Evolutionary conservation across 2,888 invertebrate genomes (phyloP).

Genomic region (Drosophila meridiana): DNA sequence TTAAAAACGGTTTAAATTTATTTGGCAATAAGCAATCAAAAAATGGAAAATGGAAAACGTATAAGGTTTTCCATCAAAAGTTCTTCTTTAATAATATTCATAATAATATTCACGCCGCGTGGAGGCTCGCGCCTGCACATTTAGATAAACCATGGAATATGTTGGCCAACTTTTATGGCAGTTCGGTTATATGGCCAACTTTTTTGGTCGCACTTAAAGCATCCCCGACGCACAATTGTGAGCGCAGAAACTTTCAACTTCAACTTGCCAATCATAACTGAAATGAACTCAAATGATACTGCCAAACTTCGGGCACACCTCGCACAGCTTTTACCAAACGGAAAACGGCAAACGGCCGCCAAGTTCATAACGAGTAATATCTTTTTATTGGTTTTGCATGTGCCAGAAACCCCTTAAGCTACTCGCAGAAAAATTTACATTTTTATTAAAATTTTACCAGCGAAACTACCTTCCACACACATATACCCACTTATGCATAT

Average conservation of each 20-base stretch:
- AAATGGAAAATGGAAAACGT: no score
- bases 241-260: slow-evolving; percentile 33
- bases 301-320: slow-evolving; percentile 39
- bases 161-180: slow-evolving; percentile 26
- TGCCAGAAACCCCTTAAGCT: slow-evolving; percentile 67
- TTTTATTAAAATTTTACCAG: slow-evolving; percentile 71
- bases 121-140: slow-evolving; percentile 2
- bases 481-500: neutral
- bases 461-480: slow-evolving; percentile 43
- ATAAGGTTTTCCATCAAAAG: neutral
- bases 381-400: slow-evolving; percentile 73
- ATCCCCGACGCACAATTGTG: slow-evolving; percentile 23
- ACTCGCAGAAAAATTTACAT: slow-evolving; percentile 67
- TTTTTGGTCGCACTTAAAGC: slow-evolving; percentile 15
- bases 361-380: slow-evolving; percentile 75
- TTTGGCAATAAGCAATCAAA: slow-evolving; percentile 13
- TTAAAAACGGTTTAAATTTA: slow-evolving; percentile 35
- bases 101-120: neutral
- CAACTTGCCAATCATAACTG: slow-evolving; percentile 42
- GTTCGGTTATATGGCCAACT: slow-evolving; percentile 13
- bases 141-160: slow-evolving; percentile 3
- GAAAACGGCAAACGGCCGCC: slow-evolving; percentile 59
- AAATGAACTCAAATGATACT: slow-evolving; percentile 20
- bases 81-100: neutral
- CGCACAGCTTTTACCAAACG: slow-evolving; percentile 46